phyloP scores from a whole-genome alignment of 2,888 invertebrate genomes.

The Meteorus cinctellus region DNA sequence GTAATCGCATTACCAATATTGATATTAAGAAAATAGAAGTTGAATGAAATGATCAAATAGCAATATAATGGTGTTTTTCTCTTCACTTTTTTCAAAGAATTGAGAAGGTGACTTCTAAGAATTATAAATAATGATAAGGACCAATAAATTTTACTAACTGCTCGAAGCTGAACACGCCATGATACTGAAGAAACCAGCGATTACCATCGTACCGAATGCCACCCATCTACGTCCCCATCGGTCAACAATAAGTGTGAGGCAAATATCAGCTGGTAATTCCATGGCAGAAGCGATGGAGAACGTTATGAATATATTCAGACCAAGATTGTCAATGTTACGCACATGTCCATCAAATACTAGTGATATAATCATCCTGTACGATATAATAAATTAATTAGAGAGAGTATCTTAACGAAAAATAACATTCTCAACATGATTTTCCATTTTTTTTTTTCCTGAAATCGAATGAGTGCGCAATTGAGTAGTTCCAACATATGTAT shows the following conservation, averaged over 20 bases:
- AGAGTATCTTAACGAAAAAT: not conserved
- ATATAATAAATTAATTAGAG: not conserved
- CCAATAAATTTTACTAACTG: slow-evolving; percentile 73
- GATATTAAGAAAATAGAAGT: too few species aligned
- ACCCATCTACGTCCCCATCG: slow-evolving; percentile 90
- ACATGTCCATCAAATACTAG: slow-evolving; percentile 92
- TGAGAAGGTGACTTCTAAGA: too few species aligned
- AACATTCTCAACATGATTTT: too few species aligned
- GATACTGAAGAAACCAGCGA: slow-evolving; percentile 87
- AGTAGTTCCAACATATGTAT: too few species aligned
- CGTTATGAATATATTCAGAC: slow-evolving; percentile 87
- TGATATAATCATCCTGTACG: slow-evolving; percentile 85
- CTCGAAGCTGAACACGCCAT: slow-evolving; percentile 84
- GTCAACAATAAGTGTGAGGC: slow-evolving; percentile 84
- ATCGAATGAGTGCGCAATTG: too few species aligned
- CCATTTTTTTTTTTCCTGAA: too few species aligned
- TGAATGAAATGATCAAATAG: too few species aligned
- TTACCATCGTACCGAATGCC: slow-evolving; percentile 86
- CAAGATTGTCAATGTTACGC: slow-evolving; percentile 88
- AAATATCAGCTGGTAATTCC: slow-evolving; percentile 88
- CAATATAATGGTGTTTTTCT: too few species aligned
- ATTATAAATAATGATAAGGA: not conserved
- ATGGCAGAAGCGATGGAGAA: slow-evolving; percentile 90
- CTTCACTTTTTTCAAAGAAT: too few species aligned
- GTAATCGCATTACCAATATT: too few species aligned